These are phyloP conservation scores for Agrilus cyanescens DNA, from an alignment of 2,888 invertebrate species.

Conservation along the genomic window DNA sequence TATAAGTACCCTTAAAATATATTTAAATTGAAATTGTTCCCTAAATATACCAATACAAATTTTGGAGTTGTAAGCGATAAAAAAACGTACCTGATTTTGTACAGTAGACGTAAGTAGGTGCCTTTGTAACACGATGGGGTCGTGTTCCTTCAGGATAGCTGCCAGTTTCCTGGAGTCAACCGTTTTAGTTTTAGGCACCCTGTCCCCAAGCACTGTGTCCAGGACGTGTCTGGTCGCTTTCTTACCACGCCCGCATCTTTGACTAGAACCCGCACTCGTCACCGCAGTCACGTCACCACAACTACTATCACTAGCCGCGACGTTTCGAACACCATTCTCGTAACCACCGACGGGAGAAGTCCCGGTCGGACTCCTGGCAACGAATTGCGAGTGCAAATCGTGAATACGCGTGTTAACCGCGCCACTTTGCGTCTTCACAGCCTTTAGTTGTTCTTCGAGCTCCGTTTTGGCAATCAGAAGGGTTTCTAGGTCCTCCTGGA, in stretches of 20 bases:
- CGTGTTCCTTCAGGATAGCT: constrained; percentile 72
- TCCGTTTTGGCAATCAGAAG: constrained; percentile 45
- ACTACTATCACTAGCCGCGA: constrained; percentile 12
- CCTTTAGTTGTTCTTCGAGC: constrained; percentile 47
- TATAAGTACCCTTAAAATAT: too few species aligned
- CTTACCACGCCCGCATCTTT: constrained; percentile 18
- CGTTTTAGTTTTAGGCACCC: constrained; percentile 49
- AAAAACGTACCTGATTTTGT: constrained; percentile 62
- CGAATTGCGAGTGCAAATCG: constrained; percentile 41
- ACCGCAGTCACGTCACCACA: constrained; percentile 18
- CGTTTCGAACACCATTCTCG: constrained; percentile 9
- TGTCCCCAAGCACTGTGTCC: constrained; percentile 54
- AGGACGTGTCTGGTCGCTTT: constrained; percentile 45
- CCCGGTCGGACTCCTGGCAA: constrained; percentile 34
- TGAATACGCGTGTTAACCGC: constrained; percentile 46
- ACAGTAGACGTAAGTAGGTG: constrained; percentile 72
- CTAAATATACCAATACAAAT: too few species aligned
- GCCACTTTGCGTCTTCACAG: constrained; percentile 44
- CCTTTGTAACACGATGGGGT: constrained; percentile 71
- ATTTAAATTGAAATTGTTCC: too few species aligned
- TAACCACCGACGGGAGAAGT: constrained; percentile 22
- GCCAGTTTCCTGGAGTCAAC: constrained; percentile 66
- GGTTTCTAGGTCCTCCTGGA: constrained; percentile 51
- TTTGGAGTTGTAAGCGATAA: too few species aligned
- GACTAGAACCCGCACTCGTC: constrained; percentile 21